Base-by-base conservation (phyloP, 2,888 invertebrate species). In the Aspidiotus rigidus region DNA sequence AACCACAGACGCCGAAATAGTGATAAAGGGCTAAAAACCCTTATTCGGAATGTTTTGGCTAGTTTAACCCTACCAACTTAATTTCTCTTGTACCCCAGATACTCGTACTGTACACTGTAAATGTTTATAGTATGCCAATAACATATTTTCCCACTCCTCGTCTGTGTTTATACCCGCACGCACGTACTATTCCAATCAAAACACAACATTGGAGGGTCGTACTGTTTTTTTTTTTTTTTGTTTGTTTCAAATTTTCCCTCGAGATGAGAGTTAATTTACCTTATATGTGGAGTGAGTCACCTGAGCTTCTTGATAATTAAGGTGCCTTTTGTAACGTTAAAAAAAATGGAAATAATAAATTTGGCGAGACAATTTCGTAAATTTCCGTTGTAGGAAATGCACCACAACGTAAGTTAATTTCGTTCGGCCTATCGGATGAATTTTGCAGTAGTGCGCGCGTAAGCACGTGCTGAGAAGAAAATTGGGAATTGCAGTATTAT, bases 1-100 rank as follows among this genome's bases (percentile, higher is more conserved):
- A 59, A 67, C 67, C 60, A 57, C 67, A 67, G 67, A 67, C 67
- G 60, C 59, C 59, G 67, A 67, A 67, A 67, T 67, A 60, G 67
- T 49, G 67, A 67, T 67, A 67, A 67, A 59, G 67, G 67, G 67
- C 60, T 49, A 59, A 60, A 66, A 67, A 57, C 67, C 67, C 59
- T 60, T 59, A 59, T 67, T 44, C 44, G 67, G 59, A 66, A 67
- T 67, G 67, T 67, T 67, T 59, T 67, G 67, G 67, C 67, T 67
- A 67, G 67, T 67, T 67, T 67, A 67, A 67, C 67, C 67, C 67
- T 67, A 67, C 67, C 53, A 60, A 67, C 57, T 57, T 59, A 17
- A 49, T 49, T 67, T 60, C 16, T 7, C 59, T 67, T 67, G 67
- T 60, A 44, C 67, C 67, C 67, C 40, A 15, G 16, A n/a, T 56